Conservation (phyloP, 2,113 vertebrate species). For the Peromyscus californicus region DNA sequence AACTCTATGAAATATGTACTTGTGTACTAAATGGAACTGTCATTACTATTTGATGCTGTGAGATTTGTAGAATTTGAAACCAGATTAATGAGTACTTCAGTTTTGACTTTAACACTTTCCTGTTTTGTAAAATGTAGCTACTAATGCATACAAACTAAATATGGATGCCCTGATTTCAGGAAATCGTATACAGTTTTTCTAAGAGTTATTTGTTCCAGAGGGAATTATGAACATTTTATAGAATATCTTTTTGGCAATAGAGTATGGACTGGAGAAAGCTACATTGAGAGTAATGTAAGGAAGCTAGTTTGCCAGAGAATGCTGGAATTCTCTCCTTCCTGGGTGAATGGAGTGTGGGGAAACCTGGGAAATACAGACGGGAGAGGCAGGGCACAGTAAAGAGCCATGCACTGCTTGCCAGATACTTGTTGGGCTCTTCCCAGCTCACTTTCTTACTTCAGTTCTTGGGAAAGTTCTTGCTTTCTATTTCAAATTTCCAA, state of each 20-base stretch:
- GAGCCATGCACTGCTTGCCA: too few species aligned
- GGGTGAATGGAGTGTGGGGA: neutral
- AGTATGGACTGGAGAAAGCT: neutral
- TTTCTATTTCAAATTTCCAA: neutral
- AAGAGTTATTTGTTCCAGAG: neutral
- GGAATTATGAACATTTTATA: neutral
- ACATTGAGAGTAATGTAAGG: neutral
- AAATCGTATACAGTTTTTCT: neutral
- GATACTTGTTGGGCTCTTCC: neutral
- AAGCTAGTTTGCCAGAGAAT: neutral
- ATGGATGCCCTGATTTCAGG: neutral
- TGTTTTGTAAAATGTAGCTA: neutral
- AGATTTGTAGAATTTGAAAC: conserved; percentile 10
- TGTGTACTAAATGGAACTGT: neutral
- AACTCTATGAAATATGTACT: conserved; percentile 44
- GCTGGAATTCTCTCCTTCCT: neutral
- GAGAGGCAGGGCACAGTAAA: neutral
- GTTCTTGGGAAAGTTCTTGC: neutral
- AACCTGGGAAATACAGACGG: neutral
- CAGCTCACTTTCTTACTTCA: neutral
- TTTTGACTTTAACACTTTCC: conserved; percentile 13
- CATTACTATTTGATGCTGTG: neutral
- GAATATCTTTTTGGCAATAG: neutral
- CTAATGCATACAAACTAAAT: neutral
- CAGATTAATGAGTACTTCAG: neutral